Base-by-base conservation (phyloP, 1,140 invertebrate species). In the Bicyclus anynana region DNA sequence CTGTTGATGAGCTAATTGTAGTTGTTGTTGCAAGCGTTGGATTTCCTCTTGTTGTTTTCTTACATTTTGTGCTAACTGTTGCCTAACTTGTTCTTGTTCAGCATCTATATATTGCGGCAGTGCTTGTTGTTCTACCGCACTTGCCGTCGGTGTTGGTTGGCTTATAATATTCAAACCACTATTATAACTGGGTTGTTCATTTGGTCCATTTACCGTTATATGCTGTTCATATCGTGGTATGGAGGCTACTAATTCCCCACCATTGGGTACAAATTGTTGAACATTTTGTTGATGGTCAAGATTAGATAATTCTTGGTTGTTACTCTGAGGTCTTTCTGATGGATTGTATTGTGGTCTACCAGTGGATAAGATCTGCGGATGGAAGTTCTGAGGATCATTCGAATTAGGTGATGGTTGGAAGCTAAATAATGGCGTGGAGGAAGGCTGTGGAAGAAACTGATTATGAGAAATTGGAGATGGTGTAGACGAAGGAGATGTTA, bases 211-310 rank as follows among this genome's bases (percentile, higher is more conserved):
- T 16, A 92, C 89, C 4, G 91, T 91, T 37, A 93, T 92, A 72
- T 95, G 94, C 64, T 95, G 93, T 81, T 95, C 94, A 55, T 92
- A 92, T 84, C 94, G 94, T 5, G 94, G 92, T 52, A 95, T 91
- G 21, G 94, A 91, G 58, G 93, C 91, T n/a, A 94, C 91, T 35
- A 95, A 84, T 82, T 95, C 93, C 12, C 93, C 92, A 2, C 88
- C 91, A 2, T 91, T 89, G 37, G 90, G 91, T 12, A 91, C 78
- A 67, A 91, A 84, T 63, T 89, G 87, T 7, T 80, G 72, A 59
- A 89, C 66, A 67, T 83, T 78, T 65, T 86, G 83, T 53, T 80
- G 77, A 61, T 77, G 81, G 54, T 74, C 70, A 16, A 64, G 49
- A 53, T 72, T 72, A 42, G 70, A 35, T 70, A 77, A 70, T 29